Evolutionary conservation across 2,113 vertebrate species (phyloP).

Genomic region (Diglossa brunneiventris): DNA sequence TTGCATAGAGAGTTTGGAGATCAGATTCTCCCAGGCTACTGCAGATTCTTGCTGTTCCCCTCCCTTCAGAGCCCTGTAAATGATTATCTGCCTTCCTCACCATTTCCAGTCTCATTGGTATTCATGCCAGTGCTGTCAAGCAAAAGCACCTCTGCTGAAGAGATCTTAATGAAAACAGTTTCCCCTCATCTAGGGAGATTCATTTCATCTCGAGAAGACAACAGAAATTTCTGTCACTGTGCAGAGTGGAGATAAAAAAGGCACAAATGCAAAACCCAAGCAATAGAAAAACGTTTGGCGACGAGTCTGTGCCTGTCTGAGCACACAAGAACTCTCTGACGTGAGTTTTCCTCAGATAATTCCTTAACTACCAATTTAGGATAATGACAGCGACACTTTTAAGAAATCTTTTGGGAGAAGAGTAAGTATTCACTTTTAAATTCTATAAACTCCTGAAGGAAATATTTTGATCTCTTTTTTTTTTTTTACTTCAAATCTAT

Average conservation of each 20-base stretch:
- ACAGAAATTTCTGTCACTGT: background rate
- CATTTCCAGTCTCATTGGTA: background rate
- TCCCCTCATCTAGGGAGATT: background rate
- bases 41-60: background rate
- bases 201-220: background rate
- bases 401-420: background rate
- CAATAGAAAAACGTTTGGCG: background rate
- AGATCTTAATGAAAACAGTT: background rate
- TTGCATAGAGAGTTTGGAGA: background rate
- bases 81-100: background rate
- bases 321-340: background rate
- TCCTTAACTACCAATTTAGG: background rate
- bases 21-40: background rate
- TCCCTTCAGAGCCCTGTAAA: background rate
- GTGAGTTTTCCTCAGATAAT: background rate
- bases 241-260: background rate
- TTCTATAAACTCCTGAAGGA: background rate
- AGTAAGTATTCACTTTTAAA: background rate
- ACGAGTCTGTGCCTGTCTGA: background rate
- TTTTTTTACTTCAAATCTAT: background rate
- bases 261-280: background rate
- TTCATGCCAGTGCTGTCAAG: background rate
- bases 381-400: background rate
- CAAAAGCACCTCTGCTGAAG: background rate
- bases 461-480: background rate